Conservation (phyloP, 2,797 vertebrate genomes). For the Syngnathus rostellatus region DNA sequence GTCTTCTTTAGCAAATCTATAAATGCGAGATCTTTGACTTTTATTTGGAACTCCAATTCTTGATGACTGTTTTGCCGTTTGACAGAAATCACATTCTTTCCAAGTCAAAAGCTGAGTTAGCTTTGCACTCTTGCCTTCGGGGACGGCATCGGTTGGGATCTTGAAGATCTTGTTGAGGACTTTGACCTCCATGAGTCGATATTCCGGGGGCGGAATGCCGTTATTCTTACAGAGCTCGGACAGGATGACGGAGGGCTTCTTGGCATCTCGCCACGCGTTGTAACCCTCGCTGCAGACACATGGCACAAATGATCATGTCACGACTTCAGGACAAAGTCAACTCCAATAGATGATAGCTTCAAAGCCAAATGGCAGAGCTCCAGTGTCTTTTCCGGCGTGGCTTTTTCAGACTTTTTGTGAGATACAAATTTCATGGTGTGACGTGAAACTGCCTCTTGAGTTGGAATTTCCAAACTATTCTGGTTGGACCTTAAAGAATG, state of each 20-base stretch:
- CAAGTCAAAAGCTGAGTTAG: too few relatives aligned
- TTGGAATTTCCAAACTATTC: background rate
- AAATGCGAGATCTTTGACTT: background rate
- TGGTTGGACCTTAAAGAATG: background rate
- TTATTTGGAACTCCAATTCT: too few relatives aligned
- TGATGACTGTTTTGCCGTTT: too few relatives aligned
- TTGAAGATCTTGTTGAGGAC: constrained; percentile 90
- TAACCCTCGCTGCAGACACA: constrained; percentile 73
- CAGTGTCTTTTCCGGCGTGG: background rate
- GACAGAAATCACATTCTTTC: too few relatives aligned
- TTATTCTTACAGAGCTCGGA: constrained; percentile 81
- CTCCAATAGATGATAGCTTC: too few relatives aligned
- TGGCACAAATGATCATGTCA: background rate
- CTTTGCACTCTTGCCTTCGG: constrained; percentile 69
- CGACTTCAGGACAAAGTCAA: background rate
- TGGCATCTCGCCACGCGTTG: constrained; percentile 82
- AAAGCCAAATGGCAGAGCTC: background rate
- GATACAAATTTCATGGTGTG: too few relatives aligned
- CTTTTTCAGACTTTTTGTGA: background rate
- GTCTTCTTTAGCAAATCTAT: constrained; percentile 69
- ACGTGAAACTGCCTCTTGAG: background rate
- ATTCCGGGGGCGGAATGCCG: constrained; percentile 75
- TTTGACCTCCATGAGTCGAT: constrained; percentile 78
- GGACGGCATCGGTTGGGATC: constrained; percentile 74
- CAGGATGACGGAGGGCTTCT: constrained; percentile 81